Evolutionary conservation across 2,797 vertebrate genomes (phyloP).

Genomic region (Allenopithecus nigroviridis): DNA sequence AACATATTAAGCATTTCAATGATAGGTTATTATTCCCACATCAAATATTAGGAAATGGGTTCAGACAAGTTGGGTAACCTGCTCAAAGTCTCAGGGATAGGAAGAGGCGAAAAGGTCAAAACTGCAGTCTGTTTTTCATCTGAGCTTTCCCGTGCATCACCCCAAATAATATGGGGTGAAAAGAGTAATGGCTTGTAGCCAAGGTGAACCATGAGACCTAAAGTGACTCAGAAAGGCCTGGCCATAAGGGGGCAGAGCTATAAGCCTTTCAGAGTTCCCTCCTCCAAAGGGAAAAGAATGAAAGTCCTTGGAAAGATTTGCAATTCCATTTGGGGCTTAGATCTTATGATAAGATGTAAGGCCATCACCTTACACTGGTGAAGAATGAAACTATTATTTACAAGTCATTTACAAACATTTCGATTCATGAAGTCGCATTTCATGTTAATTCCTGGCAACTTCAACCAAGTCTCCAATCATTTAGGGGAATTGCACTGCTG

Average conservation of each 20-base stretch:
- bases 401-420: slow-evolving; percentile 81
- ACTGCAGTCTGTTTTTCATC: slow-evolving; percentile 45
- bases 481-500: neutral
- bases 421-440: slow-evolving; percentile 82
- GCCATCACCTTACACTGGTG: slow-evolving; percentile 71
- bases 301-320: slow-evolving; percentile 80
- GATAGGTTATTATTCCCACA: neutral
- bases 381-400: slow-evolving; percentile 84
- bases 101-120: neutral
- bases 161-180: slow-evolving; percentile 37
- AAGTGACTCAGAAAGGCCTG: slow-evolving; percentile 71
- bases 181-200: slow-evolving; percentile 73
- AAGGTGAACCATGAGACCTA: slow-evolving; percentile 69
- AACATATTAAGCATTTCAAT: neutral
- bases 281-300: slow-evolving; percentile 75
- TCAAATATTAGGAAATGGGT: slow-evolving; percentile 19
- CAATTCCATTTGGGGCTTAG: slow-evolving; percentile 65
- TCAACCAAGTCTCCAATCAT: slow-evolving; percentile 39
- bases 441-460: slow-evolving; percentile 75
- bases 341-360: slow-evolving; percentile 77
- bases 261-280: slow-evolving; percentile 71
- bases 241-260: slow-evolving; percentile 56
- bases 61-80: neutral
- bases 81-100: neutral
- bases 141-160: neutral